Evolutionary conservation across 2,113 vertebrate species (phyloP).

Genomic region (Phalacrocorax brasilianus): DNA sequence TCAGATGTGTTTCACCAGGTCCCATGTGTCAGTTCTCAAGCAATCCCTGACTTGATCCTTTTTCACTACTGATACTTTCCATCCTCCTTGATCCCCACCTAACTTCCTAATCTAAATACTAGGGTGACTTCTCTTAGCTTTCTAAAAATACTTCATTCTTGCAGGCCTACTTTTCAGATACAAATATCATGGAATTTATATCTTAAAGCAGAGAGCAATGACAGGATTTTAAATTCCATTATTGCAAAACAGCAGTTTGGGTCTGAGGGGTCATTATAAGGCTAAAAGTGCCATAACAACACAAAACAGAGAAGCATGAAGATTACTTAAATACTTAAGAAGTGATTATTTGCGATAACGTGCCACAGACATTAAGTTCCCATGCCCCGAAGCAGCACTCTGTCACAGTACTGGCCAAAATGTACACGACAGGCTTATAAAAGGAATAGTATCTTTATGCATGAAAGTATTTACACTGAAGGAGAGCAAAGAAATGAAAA

Average conservation of each 20-base stretch:
- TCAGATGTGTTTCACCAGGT: neutral
- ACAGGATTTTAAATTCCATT: neutral
- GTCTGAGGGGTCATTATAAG: neutral
- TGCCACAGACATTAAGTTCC: neutral
- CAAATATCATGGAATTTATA: neutral
- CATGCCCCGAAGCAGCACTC: neutral
- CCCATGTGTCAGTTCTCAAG: neutral
- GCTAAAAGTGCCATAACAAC: neutral
- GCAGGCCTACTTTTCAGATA: neutral
- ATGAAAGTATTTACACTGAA: constrained; percentile 36
- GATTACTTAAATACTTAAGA: constrained; percentile 14
- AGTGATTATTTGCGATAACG: constrained; percentile 1
- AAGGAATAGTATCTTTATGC: constrained; percentile 14
- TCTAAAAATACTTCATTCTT: neutral
- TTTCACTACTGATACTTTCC: neutral
- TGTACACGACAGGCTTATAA: neutral
- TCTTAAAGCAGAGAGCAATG: neutral
- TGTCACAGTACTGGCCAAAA: neutral
- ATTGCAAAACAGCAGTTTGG: neutral
- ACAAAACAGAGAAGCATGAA: neutral
- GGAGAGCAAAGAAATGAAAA: constrained; percentile 64
- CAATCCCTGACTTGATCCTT: neutral
- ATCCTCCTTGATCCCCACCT: neutral
- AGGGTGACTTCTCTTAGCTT: neutral
- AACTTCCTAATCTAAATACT: neutral